Evolutionary conservation across 2,797 vertebrate genomes (phyloP), one percentile per base, ranked within the genome.

Genomic region (Lithobates pipiens): DNA sequence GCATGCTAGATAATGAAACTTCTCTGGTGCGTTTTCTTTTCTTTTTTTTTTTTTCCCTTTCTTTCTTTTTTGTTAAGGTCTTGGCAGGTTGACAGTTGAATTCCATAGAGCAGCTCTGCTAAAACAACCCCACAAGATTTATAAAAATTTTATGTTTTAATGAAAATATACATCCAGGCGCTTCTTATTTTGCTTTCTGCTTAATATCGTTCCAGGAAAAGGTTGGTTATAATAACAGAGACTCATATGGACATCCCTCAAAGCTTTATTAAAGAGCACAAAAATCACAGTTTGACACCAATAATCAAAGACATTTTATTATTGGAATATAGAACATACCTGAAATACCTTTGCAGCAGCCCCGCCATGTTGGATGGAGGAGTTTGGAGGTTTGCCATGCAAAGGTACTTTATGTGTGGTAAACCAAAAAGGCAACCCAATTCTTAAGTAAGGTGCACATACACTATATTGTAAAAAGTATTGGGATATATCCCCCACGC

Each of bases 51-150:
- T 9, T 65, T 65, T 39, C 8, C 1, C 8, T 65, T 65, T 10
- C n/a, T 65, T 65, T 65, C n/a, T 65, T 65, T 65, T 65, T 65
- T 9, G 21, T 65, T 23, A 65, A 65, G 23, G n/a, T 25, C 8
- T 65, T 65, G 61, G 61, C 61, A 65, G 61, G n/a, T 84, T 82
- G 0, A 73, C 29, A 72, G 11, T 42, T 82, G 63, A 25, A 0
- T 76, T 80, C 85, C 87, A 88, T 65, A 25, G 23, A 65, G 61
- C 61, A 2, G 61, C 61, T 65, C 61, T 25, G 23, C n/a, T 65
- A 65, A 65, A 65, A 65, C 61, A 65, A 65, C 61, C 61, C 2
- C 5, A 21, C 61, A 65, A 10, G 61, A 65, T 25, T 65, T 65
- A 65, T 65, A n/a, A 65, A 65, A 65, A 65, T 65, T 65, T 25